These are phyloP conservation scores for Sciurus vulgaris DNA, from an alignment of 2,797 vertebrate genomes.

Conservation along the genomic window DNA sequence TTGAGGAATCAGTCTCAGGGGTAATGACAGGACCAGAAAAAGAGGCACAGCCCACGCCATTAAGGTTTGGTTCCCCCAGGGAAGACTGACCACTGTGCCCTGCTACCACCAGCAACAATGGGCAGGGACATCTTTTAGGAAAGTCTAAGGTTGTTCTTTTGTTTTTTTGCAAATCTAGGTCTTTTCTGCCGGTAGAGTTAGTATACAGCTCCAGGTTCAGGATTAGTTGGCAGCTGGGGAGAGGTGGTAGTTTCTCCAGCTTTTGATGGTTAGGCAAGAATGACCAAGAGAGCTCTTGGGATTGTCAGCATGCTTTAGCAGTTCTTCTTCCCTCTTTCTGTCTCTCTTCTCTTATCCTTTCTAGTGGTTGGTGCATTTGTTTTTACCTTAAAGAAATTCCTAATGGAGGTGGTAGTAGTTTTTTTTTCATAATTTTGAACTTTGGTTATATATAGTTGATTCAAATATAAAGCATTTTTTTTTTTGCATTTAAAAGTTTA, in stretches of 20 bases:
- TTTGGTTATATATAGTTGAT: not conserved
- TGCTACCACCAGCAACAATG: not conserved
- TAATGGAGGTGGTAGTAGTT: not conserved
- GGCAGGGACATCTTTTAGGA: not conserved
- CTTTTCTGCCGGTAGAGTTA: not conserved
- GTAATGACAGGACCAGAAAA: too few relatives aligned
- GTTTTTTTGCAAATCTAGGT: not conserved
- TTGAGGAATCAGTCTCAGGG: not conserved
- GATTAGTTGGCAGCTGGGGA: not conserved
- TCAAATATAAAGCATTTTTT: not conserved
- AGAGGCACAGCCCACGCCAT: not conserved
- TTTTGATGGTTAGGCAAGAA: not conserved
- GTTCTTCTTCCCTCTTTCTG: not conserved
- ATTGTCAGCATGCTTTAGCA: not conserved
- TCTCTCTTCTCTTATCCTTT: not conserved
- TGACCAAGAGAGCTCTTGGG: not conserved
- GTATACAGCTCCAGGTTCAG: not conserved
- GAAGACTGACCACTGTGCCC: too few relatives aligned
- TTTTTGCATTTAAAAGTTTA: not conserved
- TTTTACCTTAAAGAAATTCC: not conserved
- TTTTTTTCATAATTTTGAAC: not conserved
- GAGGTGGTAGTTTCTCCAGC: not conserved
- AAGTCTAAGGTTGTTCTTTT: not conserved
- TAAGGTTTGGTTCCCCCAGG: not conserved
- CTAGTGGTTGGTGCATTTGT: not conserved